phyloP scores from a whole-genome alignment of 2,113 vertebrate species.

The Syngnathoides biaculeatus region DNA sequence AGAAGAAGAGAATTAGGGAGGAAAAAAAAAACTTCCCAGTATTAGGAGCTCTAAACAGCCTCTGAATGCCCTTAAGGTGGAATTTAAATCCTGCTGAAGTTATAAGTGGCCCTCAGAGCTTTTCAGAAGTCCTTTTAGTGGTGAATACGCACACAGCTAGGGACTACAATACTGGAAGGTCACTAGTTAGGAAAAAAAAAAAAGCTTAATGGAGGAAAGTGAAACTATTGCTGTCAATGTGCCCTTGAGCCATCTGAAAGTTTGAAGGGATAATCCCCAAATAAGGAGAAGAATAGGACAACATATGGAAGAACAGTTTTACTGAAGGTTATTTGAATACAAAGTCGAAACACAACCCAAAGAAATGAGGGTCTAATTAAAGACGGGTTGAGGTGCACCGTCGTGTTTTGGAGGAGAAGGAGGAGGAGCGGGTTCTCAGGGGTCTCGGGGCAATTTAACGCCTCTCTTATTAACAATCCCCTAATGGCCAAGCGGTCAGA shows the following conservation, averaged over 20 bases:
- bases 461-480: constrained; percentile 27
- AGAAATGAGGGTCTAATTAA: neutral
- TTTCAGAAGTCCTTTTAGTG: constrained; percentile 50
- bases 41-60: constrained; percentile 57
- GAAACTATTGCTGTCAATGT: constrained; percentile 40
- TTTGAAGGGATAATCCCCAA: constrained; percentile 35
- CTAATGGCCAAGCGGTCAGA: constrained; percentile 37
- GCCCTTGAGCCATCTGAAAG: constrained; percentile 43
- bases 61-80: constrained; percentile 48
- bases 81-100: constrained; percentile 67
- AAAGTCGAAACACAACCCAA: neutral
- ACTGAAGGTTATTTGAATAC: constrained; percentile 2
- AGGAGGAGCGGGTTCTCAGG: neutral
- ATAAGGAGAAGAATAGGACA: constrained; percentile 9
- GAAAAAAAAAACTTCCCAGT: constrained; percentile 48
- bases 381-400: neutral
- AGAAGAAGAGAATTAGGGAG: constrained; percentile 59
- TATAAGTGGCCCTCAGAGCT: constrained; percentile 42
- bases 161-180: constrained; percentile 38
- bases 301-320: constrained; percentile 7
- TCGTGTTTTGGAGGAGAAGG: constrained; percentile 1
- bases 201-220: constrained; percentile 20
- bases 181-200: constrained; percentile 40
- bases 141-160: constrained; percentile 26
- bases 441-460: constrained; percentile 22